phyloP scores from a whole-genome alignment of 2,797 vertebrate genomes.

The Phylloscopus collybita region DNA sequence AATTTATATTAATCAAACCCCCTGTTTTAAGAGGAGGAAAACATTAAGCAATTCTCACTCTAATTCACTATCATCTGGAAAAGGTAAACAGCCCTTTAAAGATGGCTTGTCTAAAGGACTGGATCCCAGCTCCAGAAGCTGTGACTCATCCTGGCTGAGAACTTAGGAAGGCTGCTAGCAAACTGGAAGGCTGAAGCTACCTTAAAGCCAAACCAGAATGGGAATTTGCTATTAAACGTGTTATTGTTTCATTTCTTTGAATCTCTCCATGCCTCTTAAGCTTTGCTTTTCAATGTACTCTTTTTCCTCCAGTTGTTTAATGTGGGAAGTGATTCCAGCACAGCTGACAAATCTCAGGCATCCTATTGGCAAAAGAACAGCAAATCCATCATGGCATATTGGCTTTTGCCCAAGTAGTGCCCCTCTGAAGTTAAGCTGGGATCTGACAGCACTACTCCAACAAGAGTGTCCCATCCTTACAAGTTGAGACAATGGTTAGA shows the following conservation, averaged over 20 bases:
- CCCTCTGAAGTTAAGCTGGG: not conserved
- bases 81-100: conserved; percentile 36
- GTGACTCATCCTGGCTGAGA: conserved; percentile 56
- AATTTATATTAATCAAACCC: not conserved
- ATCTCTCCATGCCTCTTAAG: conserved; percentile 40
- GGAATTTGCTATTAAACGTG: conserved; percentile 41
- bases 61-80: not conserved
- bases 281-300: conserved; percentile 13
- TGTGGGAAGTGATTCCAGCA: conserved; percentile 40
- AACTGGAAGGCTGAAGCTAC: conserved; percentile 38
- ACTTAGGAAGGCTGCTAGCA: not conserved
- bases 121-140: conserved; percentile 21
- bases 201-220: conserved; percentile 63
- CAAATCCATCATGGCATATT: not conserved
- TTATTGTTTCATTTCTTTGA: conserved; percentile 48
- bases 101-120: conserved; percentile 3
- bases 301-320: conserved; percentile 39
- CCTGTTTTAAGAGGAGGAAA: not conserved
- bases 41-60: not conserved
- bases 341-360: conserved; percentile 64
- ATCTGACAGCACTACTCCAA: not conserved
- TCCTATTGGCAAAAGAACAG: conserved; percentile 13
- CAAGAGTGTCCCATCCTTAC: not conserved
- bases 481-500: not conserved
- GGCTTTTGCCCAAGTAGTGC: conserved; percentile 25